Evolutionary conservation across 2,113 vertebrate genomes (phyloP), one percentile per base, ranked within the genome.

Genomic region (Camarhynchus parvulus): DNA sequence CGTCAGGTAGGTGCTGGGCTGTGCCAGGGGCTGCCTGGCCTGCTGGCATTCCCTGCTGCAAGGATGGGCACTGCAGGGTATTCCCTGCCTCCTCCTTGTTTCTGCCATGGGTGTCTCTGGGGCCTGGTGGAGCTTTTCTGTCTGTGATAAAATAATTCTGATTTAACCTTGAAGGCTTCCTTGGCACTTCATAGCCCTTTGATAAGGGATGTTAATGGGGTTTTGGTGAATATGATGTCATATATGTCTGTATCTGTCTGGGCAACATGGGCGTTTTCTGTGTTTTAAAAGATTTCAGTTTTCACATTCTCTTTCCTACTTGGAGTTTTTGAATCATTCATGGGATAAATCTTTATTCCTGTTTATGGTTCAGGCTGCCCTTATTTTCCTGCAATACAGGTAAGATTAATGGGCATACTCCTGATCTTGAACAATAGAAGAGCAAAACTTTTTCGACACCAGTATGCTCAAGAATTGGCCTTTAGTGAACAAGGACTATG

Each of bases 1-100:
- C 5, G 28, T 97, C 3, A 95, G 98, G 98, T 99, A 97, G 95
- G 98, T 91, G 68, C 90, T 25, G 14, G 14, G 27, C 64, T 5
- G 4, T 11, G 69, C n/a, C 53, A 20, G 55, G 44, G 44, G 20
- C 44, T 63, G 11, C 46, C 33, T 21, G 31, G 21, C 33, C n/a
- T 1, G 0, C 62, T 27, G 16, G 4, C 20, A 1, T 13, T 37
- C 7, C 12, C 35, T 31, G 4, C 41, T 72, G 23, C 25, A 11
- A 37, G 39, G 52, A 20, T 1, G 5, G 9, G 50, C 9, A 3
- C 9, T 35, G 20, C 53, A 30, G 62, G 52, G 16, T 35, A 0
- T 7, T 72, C 47, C 19, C 25, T 46, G 9, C 33, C 24, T 91
- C 21, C 67, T 72, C 12, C 62, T 66, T 3, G 2, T 42, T 62